Evolutionary conservation across 2,888 invertebrate species (phyloP).

Genomic region (Diploptera punctata): DNA sequence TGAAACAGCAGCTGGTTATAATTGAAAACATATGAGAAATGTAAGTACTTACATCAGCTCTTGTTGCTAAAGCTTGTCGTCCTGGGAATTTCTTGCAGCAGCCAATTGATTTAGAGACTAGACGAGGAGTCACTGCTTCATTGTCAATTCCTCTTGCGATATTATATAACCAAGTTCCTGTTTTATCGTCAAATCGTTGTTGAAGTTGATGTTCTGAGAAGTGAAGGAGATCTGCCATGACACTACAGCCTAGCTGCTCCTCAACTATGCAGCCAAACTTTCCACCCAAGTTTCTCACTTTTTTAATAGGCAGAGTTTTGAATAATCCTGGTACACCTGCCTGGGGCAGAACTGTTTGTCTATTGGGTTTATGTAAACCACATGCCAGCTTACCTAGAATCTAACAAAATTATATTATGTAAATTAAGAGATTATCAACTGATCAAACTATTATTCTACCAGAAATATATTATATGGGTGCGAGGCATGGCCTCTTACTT

Average conservation of each 20-base stretch:
- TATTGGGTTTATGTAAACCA: conserved; percentile 89
- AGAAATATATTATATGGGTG: too few species aligned
- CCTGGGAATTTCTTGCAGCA: conserved; percentile 95
- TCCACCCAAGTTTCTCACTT: conserved; percentile 91
- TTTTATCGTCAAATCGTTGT: conserved; percentile 81
- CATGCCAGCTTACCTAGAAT: conserved; percentile 93
- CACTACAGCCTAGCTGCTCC: conserved; percentile 73
- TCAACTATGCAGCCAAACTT: conserved; percentile 88
- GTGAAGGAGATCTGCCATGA: conserved; percentile 78
- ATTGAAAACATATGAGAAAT: too few species aligned
- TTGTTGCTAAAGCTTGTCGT: conserved; percentile 70
- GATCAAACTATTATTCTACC: too few species aligned
- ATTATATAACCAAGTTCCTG: conserved; percentile 84
- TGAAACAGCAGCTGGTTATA: too few species aligned
- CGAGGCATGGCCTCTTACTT: too few species aligned
- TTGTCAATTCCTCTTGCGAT: conserved; percentile 86
- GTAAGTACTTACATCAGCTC: conserved; percentile 66
- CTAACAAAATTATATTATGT: too few species aligned
- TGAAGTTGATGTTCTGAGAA: conserved; percentile 76
- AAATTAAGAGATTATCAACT: too few species aligned
- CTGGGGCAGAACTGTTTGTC: conserved; percentile 89
- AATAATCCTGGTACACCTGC: conserved; percentile 70
- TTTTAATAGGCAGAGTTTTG: conserved; percentile 70
- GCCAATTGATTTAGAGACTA: conserved; percentile 92
- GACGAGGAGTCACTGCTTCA: conserved; percentile 84